Evolutionary conservation across 2,797 vertebrate species (phyloP).

Genomic region (Somateria mollissima): DNA sequence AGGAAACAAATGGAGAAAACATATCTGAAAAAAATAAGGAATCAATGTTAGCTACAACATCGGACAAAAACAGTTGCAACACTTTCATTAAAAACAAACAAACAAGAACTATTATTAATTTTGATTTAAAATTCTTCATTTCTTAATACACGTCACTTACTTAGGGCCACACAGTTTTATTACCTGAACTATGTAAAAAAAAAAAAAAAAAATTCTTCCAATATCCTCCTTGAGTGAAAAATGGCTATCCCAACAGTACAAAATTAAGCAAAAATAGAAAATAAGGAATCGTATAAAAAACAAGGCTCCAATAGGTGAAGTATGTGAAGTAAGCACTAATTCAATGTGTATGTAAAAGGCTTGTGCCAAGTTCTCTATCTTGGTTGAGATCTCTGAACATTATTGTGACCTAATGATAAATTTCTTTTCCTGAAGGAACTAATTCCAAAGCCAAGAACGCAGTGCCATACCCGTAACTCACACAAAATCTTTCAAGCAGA

Average conservation of each 20-base stretch:
- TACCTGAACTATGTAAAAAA: not conserved
- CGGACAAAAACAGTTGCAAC: not conserved
- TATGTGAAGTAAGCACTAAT: not conserved
- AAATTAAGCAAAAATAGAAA: not conserved
- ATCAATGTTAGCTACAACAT: not conserved
- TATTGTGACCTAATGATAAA: not conserved
- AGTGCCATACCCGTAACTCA: not conserved
- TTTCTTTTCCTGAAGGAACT: not conserved
- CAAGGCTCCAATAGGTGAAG: not conserved
- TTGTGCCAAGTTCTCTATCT: too few relatives aligned
- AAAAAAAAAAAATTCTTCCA: not conserved
- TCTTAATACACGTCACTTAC: not conserved
- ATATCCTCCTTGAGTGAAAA: not conserved
- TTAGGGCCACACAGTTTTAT: not conserved
- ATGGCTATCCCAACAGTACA: not conserved
- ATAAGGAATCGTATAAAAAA: not conserved
- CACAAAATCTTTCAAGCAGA: not conserved
- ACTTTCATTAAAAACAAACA: not conserved
- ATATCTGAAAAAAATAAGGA: not conserved
- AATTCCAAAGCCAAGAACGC: not conserved
- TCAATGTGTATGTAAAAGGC: not conserved
- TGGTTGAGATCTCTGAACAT: not conserved
- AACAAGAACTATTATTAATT: not conserved
- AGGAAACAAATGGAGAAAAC: not conserved
- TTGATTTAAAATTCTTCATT: not conserved